Evolutionary conservation across 1,140 invertebrate species (phyloP).

Genomic region (Lutraria rhynchaena): DNA sequence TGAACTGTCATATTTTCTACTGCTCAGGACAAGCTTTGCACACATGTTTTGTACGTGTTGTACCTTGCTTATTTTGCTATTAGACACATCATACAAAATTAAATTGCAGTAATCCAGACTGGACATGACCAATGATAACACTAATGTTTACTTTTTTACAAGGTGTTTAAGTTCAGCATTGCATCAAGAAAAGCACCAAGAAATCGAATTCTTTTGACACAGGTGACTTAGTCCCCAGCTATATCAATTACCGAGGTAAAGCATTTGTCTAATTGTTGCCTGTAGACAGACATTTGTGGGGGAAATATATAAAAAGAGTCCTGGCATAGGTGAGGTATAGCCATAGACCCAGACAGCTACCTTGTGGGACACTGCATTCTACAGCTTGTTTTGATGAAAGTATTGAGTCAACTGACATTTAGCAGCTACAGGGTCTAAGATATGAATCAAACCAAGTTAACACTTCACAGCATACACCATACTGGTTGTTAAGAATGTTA

Average conservation of each 20-base stretch:
- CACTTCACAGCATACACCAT: too few species aligned
- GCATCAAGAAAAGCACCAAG: constrained; percentile 36
- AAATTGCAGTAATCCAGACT: constrained; percentile 45
- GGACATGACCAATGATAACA: constrained; percentile 33
- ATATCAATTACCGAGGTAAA: background rate
- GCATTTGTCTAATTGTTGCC: constrained; percentile 1
- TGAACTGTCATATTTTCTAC: too few species aligned
- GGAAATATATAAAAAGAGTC: constrained; percentile 14
- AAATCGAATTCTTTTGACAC: constrained; percentile 4
- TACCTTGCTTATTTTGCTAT: too few species aligned
- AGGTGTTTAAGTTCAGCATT: constrained; percentile 37
- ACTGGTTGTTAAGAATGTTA: too few species aligned
- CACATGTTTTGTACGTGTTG: too few species aligned
- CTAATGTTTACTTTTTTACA: constrained; percentile 28
- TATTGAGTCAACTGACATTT: background rate
- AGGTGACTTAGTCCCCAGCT: background rate
- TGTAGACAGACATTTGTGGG: constrained; percentile 2
- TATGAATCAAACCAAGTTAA: constrained; percentile 14
- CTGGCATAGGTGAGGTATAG: constrained; percentile 12
- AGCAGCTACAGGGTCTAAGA: constrained; percentile 2
- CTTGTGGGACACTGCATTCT: constrained; percentile 27
- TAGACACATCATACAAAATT: too few species aligned
- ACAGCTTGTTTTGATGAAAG: background rate
- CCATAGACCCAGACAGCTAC: constrained; percentile 26
- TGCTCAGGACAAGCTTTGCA: too few species aligned